These are phyloP conservation scores for Danio aesculapii DNA, from an alignment of 2,797 vertebrate species.

Conservation along the genomic window DNA sequence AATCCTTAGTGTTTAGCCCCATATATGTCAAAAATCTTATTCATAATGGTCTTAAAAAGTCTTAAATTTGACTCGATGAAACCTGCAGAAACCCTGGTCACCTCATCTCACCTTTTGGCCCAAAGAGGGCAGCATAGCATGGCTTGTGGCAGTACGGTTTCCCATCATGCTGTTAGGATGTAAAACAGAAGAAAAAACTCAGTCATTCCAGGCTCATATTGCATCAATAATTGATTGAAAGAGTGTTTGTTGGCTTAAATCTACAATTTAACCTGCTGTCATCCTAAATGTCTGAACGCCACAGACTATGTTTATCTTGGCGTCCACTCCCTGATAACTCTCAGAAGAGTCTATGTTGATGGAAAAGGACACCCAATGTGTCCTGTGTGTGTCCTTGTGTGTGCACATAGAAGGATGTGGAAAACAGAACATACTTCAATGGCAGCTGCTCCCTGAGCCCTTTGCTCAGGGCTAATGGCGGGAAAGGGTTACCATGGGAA, in stretches of 20 bases:
- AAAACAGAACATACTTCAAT: slow-evolving; percentile 20
- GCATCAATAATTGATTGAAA: slow-evolving; percentile 3
- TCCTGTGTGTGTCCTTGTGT: slow-evolving; percentile 16
- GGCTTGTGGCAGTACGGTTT: slow-evolving; percentile 90
- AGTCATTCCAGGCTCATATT: not conserved
- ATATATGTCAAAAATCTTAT: no score
- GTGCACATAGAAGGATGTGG: slow-evolving; percentile 11
- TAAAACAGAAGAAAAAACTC: slow-evolving; percentile 22
- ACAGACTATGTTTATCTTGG: slow-evolving; percentile 34
- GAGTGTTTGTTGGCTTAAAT: slow-evolving; percentile 1
- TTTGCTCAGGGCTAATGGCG: slow-evolving; percentile 18
- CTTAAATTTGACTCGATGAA: no score
- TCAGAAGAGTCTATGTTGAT: slow-evolving; percentile 62
- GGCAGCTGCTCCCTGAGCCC: slow-evolving; percentile 12
- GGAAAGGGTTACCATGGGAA: slow-evolving; percentile 54
- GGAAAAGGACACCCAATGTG: slow-evolving; percentile 42
- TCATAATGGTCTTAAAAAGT: no score
- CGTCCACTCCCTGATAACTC: slow-evolving; percentile 53
- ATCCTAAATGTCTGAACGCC: slow-evolving; percentile 44
- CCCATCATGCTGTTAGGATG: slow-evolving; percentile 85
- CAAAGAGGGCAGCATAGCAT: slow-evolving; percentile 85
- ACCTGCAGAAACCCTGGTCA: no score
- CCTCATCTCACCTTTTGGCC: slow-evolving; percentile 77
- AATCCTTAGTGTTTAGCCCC: no score
- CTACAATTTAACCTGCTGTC: slow-evolving; percentile 52